Evolutionary conservation across 2,797 vertebrate species (phyloP).

Genomic region (Poeciliopsis infans): DNA sequence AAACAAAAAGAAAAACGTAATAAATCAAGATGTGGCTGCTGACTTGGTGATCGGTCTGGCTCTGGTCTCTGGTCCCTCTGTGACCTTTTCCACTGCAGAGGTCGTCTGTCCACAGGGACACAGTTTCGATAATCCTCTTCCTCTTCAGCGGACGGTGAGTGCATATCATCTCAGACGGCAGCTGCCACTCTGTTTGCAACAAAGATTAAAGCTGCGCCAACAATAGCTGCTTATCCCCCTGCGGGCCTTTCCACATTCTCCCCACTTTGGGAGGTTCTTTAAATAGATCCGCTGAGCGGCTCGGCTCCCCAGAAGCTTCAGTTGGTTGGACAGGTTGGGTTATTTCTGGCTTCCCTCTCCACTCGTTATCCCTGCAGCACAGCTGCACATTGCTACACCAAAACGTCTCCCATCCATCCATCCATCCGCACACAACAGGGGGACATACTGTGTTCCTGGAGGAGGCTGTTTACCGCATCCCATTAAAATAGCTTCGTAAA

Average conservation of each 20-base stretch:
- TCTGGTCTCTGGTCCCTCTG: slow-evolving; percentile 48
- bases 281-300: slow-evolving; percentile 41
- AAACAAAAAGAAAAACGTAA: not conserved
- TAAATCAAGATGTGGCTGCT: not conserved
- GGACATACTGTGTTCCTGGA: slow-evolving; percentile 30
- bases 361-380: slow-evolving; percentile 53
- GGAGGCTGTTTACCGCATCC: slow-evolving; percentile 46
- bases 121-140: slow-evolving; percentile 31
- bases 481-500: slow-evolving; percentile 63
- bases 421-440: slow-evolving; percentile 23
- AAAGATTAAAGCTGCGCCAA: slow-evolving; percentile 70
- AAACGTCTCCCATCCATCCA: slow-evolving; percentile 19
- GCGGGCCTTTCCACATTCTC: slow-evolving; percentile 29
- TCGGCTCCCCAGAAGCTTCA: slow-evolving; percentile 5
- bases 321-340: slow-evolving; percentile 33
- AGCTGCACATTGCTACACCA: slow-evolving; percentile 59
- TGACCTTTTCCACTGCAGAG: slow-evolving; percentile 67
- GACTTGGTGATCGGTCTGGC: not conserved
- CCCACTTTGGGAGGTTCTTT: slow-evolving; percentile 28
- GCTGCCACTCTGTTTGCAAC: slow-evolving; percentile 60
- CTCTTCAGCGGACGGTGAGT: slow-evolving; percentile 34
- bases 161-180: slow-evolving; percentile 53
- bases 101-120: slow-evolving; percentile 46
- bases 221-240: slow-evolving; percentile 50
- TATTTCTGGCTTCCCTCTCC: slow-evolving; percentile 10